Percentiles rank a stretch among this genome's conserved stretches.
Conservation (phyloP, 2,888 invertebrate species). For the Andrena dorsata region DNA sequence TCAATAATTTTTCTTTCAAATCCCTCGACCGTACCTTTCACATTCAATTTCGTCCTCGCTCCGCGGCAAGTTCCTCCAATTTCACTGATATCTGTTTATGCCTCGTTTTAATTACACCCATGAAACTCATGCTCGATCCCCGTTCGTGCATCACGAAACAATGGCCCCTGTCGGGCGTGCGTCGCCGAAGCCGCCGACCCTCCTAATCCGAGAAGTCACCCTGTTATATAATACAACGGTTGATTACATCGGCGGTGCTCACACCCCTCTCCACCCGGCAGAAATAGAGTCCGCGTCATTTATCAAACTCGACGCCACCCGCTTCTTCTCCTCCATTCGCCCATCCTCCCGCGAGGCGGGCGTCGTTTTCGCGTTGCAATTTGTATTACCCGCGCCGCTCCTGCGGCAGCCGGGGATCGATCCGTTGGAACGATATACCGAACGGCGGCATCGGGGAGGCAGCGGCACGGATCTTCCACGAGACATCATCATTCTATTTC, state of each 20-base stretch:
- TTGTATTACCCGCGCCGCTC: constrained; percentile 74
- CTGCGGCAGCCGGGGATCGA: constrained; percentile 73
- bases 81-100: constrained; percentile 3
- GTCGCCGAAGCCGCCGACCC: constrained; percentile 59
- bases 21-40: no score
- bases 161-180: constrained; percentile 37
- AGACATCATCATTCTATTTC: constrained; percentile 70
- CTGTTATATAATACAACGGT: constrained; percentile 82
- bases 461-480: constrained; percentile 52
- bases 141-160: constrained; percentile 40
- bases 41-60: not conserved
- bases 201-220: constrained; percentile 79
- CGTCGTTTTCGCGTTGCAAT: constrained; percentile 73
- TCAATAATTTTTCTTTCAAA: no score
- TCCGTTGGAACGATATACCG: constrained; percentile 59
- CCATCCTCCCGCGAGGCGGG: constrained; percentile 58
- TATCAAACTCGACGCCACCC: constrained; percentile 78
- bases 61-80: not conserved
- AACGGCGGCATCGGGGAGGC: constrained; percentile 43
- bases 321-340: constrained; percentile 60
- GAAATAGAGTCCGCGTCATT: constrained; percentile 80
- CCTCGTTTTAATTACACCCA: constrained; percentile 62
- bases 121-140: constrained; percentile 21
- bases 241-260: constrained; percentile 79
- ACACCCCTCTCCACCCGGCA: constrained; percentile 73